Conservation (phyloP, 37 sponge, comb jelly and placozoan species). For the Chondrosia reniformis region DNA sequence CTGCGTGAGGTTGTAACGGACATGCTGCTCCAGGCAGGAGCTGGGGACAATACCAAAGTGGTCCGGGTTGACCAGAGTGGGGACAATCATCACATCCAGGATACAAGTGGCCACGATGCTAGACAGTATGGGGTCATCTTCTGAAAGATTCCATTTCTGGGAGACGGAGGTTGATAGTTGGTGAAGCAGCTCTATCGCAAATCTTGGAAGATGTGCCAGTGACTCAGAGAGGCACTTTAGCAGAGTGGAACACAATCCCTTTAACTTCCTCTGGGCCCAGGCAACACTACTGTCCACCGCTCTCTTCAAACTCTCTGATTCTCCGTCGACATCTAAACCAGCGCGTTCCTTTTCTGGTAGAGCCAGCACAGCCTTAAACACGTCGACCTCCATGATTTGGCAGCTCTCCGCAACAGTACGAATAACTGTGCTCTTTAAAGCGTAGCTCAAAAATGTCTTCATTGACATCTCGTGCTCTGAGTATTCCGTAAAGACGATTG, state of each 20-base stretch:
- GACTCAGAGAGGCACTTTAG: neutral
- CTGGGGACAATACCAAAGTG: conserved; percentile 37
- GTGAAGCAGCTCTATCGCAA: neutral
- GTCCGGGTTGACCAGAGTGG: conserved; percentile 66
- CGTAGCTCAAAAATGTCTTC: neutral
- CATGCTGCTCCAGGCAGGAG: neutral
- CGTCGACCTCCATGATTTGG: conserved; percentile 7
- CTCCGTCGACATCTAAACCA: neutral
- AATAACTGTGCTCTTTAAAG: neutral
- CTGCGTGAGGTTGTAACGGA: conserved; percentile 23
- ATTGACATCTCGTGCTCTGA: conserved; percentile 8
- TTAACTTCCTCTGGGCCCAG: neutral
- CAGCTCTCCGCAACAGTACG: conserved; percentile 9
- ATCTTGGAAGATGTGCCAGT: neutral
- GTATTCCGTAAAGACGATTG: neutral
- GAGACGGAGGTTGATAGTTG: neutral
- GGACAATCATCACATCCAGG: conserved; percentile 35
- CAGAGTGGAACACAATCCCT: neutral
- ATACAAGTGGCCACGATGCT: neutral
- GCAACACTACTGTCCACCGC: neutral
- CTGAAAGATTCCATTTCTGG: neutral
- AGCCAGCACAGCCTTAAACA: neutral
- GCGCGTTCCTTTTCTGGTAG: neutral
- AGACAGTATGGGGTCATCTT: neutral
- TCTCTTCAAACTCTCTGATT: neutral